Conservation (phyloP, 1,140 invertebrate species). For the Steinernema khuongi region DNA sequence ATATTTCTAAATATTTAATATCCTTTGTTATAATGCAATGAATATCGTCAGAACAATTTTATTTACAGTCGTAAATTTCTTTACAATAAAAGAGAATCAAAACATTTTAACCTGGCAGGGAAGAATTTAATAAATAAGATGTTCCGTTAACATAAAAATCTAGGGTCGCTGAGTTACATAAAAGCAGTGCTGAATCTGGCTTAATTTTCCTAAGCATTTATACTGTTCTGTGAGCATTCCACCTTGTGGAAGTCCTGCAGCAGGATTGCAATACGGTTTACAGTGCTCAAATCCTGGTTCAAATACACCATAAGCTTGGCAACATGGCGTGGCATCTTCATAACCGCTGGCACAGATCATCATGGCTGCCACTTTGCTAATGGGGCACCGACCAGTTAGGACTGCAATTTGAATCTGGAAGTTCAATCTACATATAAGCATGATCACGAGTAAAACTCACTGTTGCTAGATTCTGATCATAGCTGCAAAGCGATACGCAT, state of each 20-base stretch:
- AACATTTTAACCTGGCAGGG: neutral
- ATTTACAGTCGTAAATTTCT: neutral
- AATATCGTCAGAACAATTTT: neutral
- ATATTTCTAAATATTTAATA: no score
- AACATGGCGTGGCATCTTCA: slow-evolving; percentile 56
- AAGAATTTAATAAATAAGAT: neutral
- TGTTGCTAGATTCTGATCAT: slow-evolving; percentile 53
- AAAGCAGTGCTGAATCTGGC: slow-evolving; percentile 57
- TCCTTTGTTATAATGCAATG: no score
- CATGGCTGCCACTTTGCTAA: slow-evolving; percentile 56
- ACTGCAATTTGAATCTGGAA: slow-evolving; percentile 57
- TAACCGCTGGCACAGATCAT: slow-evolving; percentile 58
- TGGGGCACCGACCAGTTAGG: slow-evolving; percentile 56
- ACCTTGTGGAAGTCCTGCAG: slow-evolving; percentile 53
- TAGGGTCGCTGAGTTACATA: slow-evolving; percentile 54
- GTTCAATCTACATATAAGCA: neutral
- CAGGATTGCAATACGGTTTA: slow-evolving; percentile 56
- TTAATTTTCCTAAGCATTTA: slow-evolving; percentile 51
- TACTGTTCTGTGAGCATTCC: slow-evolving; percentile 58
- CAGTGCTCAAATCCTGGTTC: slow-evolving; percentile 58
- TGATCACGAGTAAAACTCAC: slow-evolving; percentile 34
- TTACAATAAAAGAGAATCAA: neutral
- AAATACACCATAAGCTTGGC: slow-evolving; percentile 54
- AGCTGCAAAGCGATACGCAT: slow-evolving; percentile 50
- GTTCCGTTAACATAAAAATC: neutral